A percentile compares a stretch with the other conserved stretches of the same genome.
Evolutionary conservation across 2,113 vertebrate genomes (phyloP).

Genomic region (Chrysemys picta): DNA sequence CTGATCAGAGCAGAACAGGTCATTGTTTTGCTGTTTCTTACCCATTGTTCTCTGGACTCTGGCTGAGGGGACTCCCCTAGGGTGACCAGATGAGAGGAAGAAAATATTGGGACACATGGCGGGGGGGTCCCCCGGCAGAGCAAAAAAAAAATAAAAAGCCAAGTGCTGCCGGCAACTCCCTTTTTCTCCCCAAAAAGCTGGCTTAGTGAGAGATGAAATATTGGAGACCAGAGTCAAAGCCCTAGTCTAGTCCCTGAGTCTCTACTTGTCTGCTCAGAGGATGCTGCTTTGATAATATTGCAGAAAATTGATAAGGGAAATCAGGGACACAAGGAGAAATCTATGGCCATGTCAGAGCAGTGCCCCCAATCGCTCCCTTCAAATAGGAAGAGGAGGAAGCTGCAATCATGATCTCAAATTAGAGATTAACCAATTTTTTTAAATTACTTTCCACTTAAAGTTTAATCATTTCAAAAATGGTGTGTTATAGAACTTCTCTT

Average conservation of each 20-base stretch:
- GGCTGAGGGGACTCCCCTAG: background rate
- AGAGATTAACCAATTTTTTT: background rate
- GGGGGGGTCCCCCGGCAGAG: too few relatives aligned
- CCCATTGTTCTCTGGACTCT: background rate
- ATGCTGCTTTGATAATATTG: too few relatives aligned
- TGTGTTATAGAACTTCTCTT: background rate
- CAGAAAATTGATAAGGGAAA: too few relatives aligned
- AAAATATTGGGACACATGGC: too few relatives aligned
- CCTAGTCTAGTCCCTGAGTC: background rate
- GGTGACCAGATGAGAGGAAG: too few relatives aligned
- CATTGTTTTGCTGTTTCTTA: background rate
- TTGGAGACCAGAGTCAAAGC: background rate
- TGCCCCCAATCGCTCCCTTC: background rate
- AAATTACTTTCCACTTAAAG: background rate
- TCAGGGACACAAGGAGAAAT: too few relatives aligned
- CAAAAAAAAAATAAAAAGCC: too few relatives aligned
- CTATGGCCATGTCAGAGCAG: too few relatives aligned
- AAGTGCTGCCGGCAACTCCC: background rate
- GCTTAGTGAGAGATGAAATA: background rate
- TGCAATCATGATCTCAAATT: background rate
- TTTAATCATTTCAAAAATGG: background rate
- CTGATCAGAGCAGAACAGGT: background rate
- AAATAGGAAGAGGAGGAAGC: fast-evolving
- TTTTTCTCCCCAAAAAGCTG: background rate
- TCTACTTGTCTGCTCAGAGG: background rate